Base-by-base conservation (phyloP, 1,140 invertebrate genomes). In the Arion vulgaris region DNA sequence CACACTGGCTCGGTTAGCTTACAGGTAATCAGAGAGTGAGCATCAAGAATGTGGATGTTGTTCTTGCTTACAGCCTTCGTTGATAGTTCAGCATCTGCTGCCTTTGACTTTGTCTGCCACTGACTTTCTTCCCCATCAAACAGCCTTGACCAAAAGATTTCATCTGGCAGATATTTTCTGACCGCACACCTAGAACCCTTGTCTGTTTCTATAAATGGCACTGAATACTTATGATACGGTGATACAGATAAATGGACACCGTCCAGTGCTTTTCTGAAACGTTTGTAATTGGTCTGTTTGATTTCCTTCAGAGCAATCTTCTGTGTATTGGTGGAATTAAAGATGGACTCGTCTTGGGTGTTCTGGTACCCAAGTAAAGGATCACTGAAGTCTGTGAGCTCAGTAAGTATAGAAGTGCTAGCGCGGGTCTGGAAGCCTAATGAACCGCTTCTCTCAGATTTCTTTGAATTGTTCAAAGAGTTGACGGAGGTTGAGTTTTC, bases 161-260 rank as follows among this genome's bases (percentile, higher is more conserved):
- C 95, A 32, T 94, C 93, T 0, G 96, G 95, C 87, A 98, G 97
- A 88, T 95, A 97, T 34, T 93, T 93, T 17, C 97, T 93, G 1
- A 98, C 90, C 34, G 94, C 92, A 90, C 96, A 98, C 82, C 95
- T 95, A 38, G 95, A 94, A 0, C 97, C 97, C 1, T 92, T 92
- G 88, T 96, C 95, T 0, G 97, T 97, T 91, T 98, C 96, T 82
- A 99, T 91, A 92, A 96, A 98, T 0, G 98, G 98, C 66, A 98
- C 93, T 0, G 95, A 94, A 87, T 97, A 96, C 82, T 95, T 95
- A 0, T 98, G 93, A 92, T 95, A 97, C 0, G 98, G 97, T 0
- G 97, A 98, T 84, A 96, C 94, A 0, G 96, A 97, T 0, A 99
- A 93, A 80, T 96, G 92, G 0, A 95, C 95, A 45, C 95, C 95